A percentile compares a stretch with the other conserved stretches of the same genome.
phyloP scores from a whole-genome alignment of 2,797 vertebrate species.

The Pempheris klunzingeri region DNA sequence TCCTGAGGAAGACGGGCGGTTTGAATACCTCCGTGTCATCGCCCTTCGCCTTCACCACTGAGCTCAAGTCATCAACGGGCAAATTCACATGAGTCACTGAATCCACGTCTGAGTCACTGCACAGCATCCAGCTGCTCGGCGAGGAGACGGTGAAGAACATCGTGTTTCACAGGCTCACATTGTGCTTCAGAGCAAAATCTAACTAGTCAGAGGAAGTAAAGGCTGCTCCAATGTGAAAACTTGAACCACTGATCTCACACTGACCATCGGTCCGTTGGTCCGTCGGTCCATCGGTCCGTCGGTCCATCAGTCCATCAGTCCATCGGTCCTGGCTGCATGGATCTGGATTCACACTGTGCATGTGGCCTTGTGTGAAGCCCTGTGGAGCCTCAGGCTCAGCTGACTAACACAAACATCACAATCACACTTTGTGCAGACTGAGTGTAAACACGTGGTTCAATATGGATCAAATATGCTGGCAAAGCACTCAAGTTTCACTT shows the following conservation, averaged over 20 bases:
- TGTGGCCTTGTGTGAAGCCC: too few relatives aligned
- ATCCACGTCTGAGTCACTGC: conserved; percentile 24
- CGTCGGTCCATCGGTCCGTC: too few relatives aligned
- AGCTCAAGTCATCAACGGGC: conserved; percentile 11
- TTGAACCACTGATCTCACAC: neutral
- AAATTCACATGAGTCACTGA: conserved; percentile 45
- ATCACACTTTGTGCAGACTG: too few relatives aligned
- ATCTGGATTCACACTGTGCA: neutral
- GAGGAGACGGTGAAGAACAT: neutral
- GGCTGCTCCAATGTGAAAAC: neutral
- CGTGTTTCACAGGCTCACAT: neutral
- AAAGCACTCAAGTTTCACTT: neutral
- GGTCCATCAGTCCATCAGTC: too few relatives aligned
- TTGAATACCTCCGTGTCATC: conserved; percentile 32
- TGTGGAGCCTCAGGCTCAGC: too few relatives aligned
- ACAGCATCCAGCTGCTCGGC: neutral
- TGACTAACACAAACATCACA: too few relatives aligned
- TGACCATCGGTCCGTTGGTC: too few relatives aligned
- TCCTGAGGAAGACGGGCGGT: neutral
- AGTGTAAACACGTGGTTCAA: too few relatives aligned
- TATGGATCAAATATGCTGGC: neutral
- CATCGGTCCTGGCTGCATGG: neutral
- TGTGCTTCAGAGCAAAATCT: neutral
- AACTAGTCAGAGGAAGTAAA: neutral
- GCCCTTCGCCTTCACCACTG: conserved; percentile 22